phyloP scores from a whole-genome alignment of 2,888 invertebrate genomes.

The Pollenia labialis region DNA sequence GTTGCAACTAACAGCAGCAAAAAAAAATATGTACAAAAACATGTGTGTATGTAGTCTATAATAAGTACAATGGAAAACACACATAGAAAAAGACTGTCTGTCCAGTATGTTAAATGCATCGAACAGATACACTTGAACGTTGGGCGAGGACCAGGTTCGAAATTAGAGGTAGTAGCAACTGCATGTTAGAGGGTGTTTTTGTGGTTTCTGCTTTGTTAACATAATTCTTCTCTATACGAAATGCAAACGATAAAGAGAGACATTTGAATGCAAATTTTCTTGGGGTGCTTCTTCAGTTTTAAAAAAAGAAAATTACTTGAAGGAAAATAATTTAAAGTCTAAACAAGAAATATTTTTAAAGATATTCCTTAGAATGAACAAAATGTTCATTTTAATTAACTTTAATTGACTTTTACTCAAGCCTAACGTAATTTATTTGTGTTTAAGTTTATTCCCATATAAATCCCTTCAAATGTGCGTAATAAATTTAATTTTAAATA shows the following conservation, averaged over 20 bases:
- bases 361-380: background rate
- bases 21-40: background rate
- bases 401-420: conserved; percentile 21
- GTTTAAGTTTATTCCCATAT: background rate
- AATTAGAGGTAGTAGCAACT: conserved; percentile 53
- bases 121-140: background rate
- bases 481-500: background rate
- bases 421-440: background rate
- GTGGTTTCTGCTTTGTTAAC: conserved; percentile 69
- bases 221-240: conserved; percentile 62
- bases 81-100: background rate
- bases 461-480: background rate
- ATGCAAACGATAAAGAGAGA: conserved; percentile 33
- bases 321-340: conserved; percentile 7
- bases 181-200: conserved; percentile 70
- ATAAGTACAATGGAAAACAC: conserved; percentile 17
- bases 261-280: conserved; percentile 39
- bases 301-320: background rate
- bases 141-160: background rate
- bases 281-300: conserved; percentile 23
- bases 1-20: conserved; percentile 12
- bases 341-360: background rate
- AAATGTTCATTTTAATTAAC: background rate
- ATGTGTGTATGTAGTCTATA: conserved; percentile 9
- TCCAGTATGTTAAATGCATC: background rate